These are phyloP conservation scores for Diogma glabrata DNA, from an alignment of 2,888 invertebrate genomes.

Conservation along the genomic window DNA sequence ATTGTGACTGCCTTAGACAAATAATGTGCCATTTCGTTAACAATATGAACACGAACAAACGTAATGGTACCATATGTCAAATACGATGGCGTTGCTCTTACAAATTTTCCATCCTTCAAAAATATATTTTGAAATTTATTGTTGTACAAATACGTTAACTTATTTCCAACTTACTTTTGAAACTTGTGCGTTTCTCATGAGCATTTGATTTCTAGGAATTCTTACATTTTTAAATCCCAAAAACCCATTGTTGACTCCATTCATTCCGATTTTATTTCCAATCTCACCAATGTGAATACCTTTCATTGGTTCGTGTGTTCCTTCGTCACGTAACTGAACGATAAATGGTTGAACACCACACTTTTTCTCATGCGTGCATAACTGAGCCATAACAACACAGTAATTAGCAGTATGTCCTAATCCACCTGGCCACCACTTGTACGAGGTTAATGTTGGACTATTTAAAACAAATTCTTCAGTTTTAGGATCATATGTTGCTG, in stretches of 20 bases:
- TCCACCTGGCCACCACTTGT: slow-evolving; percentile 96
- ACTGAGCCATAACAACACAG: slow-evolving; percentile 84
- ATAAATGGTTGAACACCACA: slow-evolving; percentile 89
- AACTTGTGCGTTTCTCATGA: slow-evolving; percentile 90
- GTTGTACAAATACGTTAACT: too few relatives aligned
- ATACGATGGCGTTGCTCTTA: slow-evolving; percentile 71
- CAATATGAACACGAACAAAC: slow-evolving; percentile 78
- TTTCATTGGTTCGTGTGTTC: slow-evolving; percentile 73
- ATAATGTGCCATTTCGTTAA: slow-evolving; percentile 64
- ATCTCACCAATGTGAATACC: slow-evolving; percentile 92
- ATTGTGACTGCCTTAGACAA: slow-evolving; percentile 79
- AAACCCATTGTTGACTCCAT: slow-evolving; percentile 86
- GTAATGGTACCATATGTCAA: slow-evolving; percentile 89
- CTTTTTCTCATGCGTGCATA: slow-evolving; percentile 70
- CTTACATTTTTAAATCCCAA: slow-evolving; percentile 77
- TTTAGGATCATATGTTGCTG: slow-evolving; percentile 73
- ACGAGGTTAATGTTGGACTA: slow-evolving; percentile 76
- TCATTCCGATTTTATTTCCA: slow-evolving; percentile 89
- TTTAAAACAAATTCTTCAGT: slow-evolving; percentile 80
- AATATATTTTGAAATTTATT: slow-evolving; percentile 22
- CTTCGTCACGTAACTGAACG: slow-evolving; percentile 79
- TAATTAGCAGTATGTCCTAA: slow-evolving; percentile 90
- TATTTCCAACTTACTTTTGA: too few relatives aligned
- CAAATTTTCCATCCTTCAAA: slow-evolving; percentile 68
- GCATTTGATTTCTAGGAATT: slow-evolving; percentile 81